phyloP scores from a whole-genome alignment of 2,888 invertebrate species.

The Maniola hyperantus region DNA sequence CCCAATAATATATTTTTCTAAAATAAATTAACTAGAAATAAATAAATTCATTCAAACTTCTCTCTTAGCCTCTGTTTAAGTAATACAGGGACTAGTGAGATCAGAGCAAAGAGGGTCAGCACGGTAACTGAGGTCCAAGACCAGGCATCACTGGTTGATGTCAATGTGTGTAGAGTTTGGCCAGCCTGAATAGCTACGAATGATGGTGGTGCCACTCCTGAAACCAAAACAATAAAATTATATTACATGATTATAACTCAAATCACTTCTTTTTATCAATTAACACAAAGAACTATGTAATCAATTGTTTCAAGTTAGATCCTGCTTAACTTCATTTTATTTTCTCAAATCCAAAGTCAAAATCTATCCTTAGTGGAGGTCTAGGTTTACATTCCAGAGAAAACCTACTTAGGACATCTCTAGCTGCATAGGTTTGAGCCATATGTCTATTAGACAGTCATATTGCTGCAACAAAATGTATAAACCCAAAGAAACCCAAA shows the following conservation, averaged over 20 bases:
- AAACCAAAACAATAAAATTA: slow-evolving; percentile 40
- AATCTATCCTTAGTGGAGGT: too few species aligned
- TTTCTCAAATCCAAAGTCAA: too few species aligned
- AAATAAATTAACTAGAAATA: slow-evolving; percentile 64
- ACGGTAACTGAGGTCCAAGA: slow-evolving; percentile 93
- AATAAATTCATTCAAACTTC: slow-evolving; percentile 86
- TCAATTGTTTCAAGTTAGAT: too few species aligned
- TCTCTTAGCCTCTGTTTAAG: slow-evolving; percentile 90
- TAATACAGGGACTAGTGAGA: slow-evolving; percentile 94
- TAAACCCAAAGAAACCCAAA: too few species aligned
- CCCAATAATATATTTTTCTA: slow-evolving; percentile 45
- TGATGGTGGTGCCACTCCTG: slow-evolving; percentile 97
- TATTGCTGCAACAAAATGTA: too few species aligned
- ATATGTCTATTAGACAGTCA: too few species aligned
- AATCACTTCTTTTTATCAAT: too few species aligned
- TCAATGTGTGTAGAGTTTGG: slow-evolving; percentile 95
- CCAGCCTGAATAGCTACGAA: slow-evolving; percentile 99
- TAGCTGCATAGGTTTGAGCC: too few species aligned
- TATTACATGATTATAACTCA: neutral
- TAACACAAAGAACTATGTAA: too few species aligned
- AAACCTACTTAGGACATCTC: too few species aligned
- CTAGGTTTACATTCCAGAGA: too few species aligned
- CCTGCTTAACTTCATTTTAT: too few species aligned
- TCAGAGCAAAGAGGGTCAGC: slow-evolving; percentile 89
- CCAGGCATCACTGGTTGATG: slow-evolving; percentile 93